A percentile compares a stretch with the other conserved stretches of the same genome.
Conservation (phyloP, 1,140 invertebrate species). For the Reticulitermes speratus region DNA sequence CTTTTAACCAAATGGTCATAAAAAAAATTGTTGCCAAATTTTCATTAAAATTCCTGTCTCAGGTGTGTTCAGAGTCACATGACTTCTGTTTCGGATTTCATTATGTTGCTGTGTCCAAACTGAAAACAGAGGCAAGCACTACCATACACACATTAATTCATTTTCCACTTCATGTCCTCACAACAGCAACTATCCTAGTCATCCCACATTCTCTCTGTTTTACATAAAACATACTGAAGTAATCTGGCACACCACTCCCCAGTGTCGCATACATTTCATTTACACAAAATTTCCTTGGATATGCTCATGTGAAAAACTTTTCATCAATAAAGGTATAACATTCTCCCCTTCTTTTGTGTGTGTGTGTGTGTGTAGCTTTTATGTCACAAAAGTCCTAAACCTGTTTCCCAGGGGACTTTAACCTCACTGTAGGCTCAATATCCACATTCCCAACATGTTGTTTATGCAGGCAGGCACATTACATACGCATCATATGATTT, state of each 20-base stretch:
- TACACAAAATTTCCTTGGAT: background rate
- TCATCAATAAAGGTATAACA: background rate
- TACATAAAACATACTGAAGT: background rate
- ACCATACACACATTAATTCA: background rate
- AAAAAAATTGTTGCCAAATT: too few species aligned
- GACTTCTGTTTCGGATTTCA: too few species aligned
- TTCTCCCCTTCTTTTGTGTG: background rate
- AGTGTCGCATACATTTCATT: background rate
- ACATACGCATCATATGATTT: background rate
- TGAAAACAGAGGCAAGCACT: background rate
- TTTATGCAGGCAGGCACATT: background rate
- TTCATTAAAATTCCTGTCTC: too few species aligned
- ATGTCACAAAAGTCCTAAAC: background rate
- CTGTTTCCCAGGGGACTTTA: background rate
- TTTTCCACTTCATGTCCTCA: background rate
- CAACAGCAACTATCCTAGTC: background rate
- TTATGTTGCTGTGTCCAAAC: background rate
- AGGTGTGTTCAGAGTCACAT: too few species aligned
- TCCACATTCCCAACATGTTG: background rate
- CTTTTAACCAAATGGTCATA: too few species aligned
- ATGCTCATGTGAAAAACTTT: background rate
- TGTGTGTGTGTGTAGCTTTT: background rate
- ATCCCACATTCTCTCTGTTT: background rate
- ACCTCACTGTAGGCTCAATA: background rate
- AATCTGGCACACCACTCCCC: background rate